Conservation (phyloP, 2,888 invertebrate species). For the Epistrophe grossulariae region DNA sequence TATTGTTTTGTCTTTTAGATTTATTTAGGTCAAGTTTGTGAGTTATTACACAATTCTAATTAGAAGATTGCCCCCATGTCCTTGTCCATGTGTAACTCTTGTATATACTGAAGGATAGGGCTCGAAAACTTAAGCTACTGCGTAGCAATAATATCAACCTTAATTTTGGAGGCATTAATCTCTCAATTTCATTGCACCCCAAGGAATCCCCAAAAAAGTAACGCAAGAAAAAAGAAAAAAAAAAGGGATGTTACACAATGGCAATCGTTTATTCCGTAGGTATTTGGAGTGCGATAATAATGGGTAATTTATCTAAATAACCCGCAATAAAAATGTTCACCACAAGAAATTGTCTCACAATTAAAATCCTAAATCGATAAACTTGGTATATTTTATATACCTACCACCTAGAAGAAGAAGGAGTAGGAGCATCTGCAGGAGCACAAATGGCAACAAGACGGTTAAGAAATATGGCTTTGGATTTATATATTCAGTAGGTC, state of each 20-base stretch:
- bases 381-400: slow-evolving; percentile 23
- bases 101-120: slow-evolving; percentile 6
- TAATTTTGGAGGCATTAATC: slow-evolving; percentile 62
- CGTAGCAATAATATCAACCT: slow-evolving; percentile 4
- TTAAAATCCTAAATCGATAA: slow-evolving; percentile 75
- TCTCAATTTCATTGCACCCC: slow-evolving; percentile 74
- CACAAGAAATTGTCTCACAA: slow-evolving; percentile 74
- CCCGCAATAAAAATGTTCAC: slow-evolving; percentile 72
- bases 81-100: slow-evolving; percentile 33
- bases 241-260: slow-evolving; percentile 27
- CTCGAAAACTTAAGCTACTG: not conserved
- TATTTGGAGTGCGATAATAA: slow-evolving; percentile 72
- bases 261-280: slow-evolving; percentile 69
- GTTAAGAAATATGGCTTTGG: slow-evolving; percentile 18
- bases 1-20: slow-evolving; percentile 56
- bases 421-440: not conserved
- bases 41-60: slow-evolving; percentile 72
- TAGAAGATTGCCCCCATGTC: slow-evolving; percentile 59
- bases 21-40: slow-evolving; percentile 70
- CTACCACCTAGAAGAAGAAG: not conserved
- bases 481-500: slow-evolving; percentile 20
- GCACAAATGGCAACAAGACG: slow-evolving; percentile 16
- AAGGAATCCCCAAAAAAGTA: slow-evolving; percentile 47
- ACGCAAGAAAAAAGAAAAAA: not conserved
- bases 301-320: slow-evolving; percentile 75